Base-by-base conservation (phyloP, 1,140 invertebrate genomes). In the Dendrolimus punctatus region DNA sequence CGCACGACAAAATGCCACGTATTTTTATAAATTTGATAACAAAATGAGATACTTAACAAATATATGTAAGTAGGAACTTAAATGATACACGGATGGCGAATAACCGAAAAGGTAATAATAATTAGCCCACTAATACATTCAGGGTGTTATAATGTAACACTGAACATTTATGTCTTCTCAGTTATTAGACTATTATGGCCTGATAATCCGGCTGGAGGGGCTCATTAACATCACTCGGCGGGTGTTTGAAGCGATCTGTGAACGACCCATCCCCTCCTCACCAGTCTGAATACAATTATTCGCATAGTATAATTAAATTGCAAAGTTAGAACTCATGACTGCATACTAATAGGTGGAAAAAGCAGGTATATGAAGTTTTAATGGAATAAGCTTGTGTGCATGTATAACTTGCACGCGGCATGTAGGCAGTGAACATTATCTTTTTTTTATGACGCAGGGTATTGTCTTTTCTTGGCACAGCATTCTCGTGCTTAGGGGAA, bases 301-400 rank as follows among this genome's bases (percentile, higher is more conserved):
- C 43, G 55, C 48, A 54, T 52, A 58, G 48, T 57, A 56, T 64
- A 64, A 70, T 70, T 64, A 66, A 64, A 70, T 67, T 64, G 53
- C 58, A 56, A 66, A 64, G 58, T 64, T 64, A 63, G 55, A 60
- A 53, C 36, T 66, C 63, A 58, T 58, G 57, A 58, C 49, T 62
- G 60, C 57, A 65, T 58, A 62, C 61, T 64, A 62, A 62, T 51
- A 60, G 54, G 58, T 51, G 61, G 54, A 60, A 65, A 64, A 67
- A 53, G 43, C 51, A 23, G 23, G 23, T 23, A 23, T 23, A 57
- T 58, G 53, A 62, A 65, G 53, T 68, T 68, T 65, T 65, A 67
- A 67, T 67, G 56, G 62, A 62, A 67, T 64, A 66, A 64, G 58
- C 51, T 58, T 51, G 8, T n/a, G 41, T 44, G 57, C 49, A 53